Evolutionary conservation across 2,113 vertebrate species (phyloP), one percentile per base, ranked within the genome.

Genomic region (Megaptera novaeangliae): DNA sequence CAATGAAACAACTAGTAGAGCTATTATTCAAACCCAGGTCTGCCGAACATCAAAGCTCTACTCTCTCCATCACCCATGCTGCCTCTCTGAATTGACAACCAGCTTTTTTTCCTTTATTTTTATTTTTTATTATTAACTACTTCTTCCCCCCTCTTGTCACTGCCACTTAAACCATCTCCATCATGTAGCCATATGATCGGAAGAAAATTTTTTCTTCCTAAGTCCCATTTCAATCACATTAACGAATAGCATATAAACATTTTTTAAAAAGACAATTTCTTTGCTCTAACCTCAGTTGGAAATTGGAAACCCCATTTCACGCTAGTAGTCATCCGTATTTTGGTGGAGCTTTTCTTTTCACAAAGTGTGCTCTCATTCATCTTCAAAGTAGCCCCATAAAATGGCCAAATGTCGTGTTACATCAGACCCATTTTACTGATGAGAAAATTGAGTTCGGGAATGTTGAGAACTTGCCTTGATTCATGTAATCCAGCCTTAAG

Each of bases 181-280:
- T 80, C 44, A 23, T 31, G 8, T 31, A 59, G 29, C 44, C 78
- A 8, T 15, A 8, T 49, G 36, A 57, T 10, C 27, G 10, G 55
- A 66, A 90, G 68, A 78, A 46, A 80, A 31, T 9, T n/a, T 55
- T 86, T 95, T 64, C 84, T 93, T 64, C 36, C 36, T 36, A 21
- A 85, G 31, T 72, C 85, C 31, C 44, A 2, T 12, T 77, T 93
- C 31, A 74, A 0, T 87, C 74, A 59, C 52, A 23, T 6, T 61
- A 68, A 52, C 12, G n/a, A 77, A 69, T 7, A 55, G 15, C 59
- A 18, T 29, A 36, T 52, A 14, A 81, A 39, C 49, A 29, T 49
- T 52, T 11, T 49, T 63, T 12, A 27, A 17, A 34, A 74, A 25
- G 11, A 64, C 13, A 7, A 1, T 75, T 64, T 41, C 13, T 46